Evolutionary conservation across 2,888 invertebrate species (phyloP).

Genomic region (Epistrophe eligans): DNA sequence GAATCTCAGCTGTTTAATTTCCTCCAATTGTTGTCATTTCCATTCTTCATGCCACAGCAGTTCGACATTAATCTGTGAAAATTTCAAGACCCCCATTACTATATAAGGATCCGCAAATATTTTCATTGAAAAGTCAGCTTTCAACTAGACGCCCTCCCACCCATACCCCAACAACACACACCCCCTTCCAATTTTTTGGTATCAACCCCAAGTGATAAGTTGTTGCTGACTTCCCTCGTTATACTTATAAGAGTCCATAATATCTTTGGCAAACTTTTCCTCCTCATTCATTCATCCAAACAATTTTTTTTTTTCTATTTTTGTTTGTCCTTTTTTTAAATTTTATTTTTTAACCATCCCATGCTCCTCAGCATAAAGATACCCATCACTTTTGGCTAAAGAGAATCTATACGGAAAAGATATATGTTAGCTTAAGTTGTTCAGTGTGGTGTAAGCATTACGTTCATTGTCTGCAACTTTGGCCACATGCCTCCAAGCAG

Average conservation of each 20-base stretch:
- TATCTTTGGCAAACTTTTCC: conserved; percentile 75
- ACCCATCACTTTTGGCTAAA: conserved; percentile 18
- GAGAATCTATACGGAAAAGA: conserved; percentile 55
- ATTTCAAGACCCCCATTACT: conserved; percentile 60
- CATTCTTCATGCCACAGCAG: conserved; percentile 60
- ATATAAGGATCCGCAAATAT: conserved; percentile 71
- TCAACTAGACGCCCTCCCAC: neutral
- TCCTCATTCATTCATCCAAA: conserved; percentile 49
- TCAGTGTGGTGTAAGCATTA: conserved; percentile 46
- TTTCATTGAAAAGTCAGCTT: conserved; percentile 66
- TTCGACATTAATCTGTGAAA: conserved; percentile 72
- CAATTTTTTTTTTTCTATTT: conserved; percentile 1
- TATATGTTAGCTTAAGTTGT: conserved; percentile 70
- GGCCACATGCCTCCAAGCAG: conserved; percentile 68
- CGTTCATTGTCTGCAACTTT: conserved; percentile 54
- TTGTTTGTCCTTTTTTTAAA: conserved; percentile 12
- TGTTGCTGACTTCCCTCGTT: conserved; percentile 73
- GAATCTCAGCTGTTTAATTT: conserved; percentile 73
- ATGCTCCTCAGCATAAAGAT: neutral
- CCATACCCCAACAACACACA: too few species aligned
- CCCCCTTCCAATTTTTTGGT: neutral
- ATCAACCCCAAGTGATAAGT: conserved; percentile 72
- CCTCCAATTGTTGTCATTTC: conserved; percentile 68
- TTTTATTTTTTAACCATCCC: conserved; percentile 16
- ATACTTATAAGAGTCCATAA: conserved; percentile 74